Percentiles rank a stretch among this genome's conserved stretches.
phyloP scores from a whole-genome alignment of 2,113 vertebrate species.

The Campylorhamphus procurvoides region DNA sequence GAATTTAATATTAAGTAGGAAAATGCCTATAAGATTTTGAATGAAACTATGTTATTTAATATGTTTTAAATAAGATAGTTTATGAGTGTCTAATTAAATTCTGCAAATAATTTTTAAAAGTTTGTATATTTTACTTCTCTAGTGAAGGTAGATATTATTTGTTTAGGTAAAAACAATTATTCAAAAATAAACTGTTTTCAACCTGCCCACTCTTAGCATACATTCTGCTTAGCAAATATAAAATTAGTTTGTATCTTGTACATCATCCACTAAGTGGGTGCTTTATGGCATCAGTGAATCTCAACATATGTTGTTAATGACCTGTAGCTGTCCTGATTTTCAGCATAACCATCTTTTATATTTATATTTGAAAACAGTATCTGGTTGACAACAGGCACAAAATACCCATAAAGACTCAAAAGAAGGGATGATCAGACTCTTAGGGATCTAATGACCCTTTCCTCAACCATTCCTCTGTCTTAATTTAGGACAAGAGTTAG shows the following conservation, averaged over 20 bases:
- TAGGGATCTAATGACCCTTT: neutral
- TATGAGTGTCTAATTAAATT: neutral
- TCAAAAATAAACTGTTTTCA: neutral
- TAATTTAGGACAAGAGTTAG: neutral
- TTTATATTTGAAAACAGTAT: neutral
- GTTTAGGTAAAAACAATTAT: neutral
- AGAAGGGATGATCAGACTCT: neutral
- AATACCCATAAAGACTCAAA: neutral
- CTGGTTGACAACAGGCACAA: neutral
- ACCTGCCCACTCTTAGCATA: slow-evolving; percentile 19
- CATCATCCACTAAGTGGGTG: neutral
- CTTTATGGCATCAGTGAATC: slow-evolving; percentile 9
- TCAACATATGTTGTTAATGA: slow-evolving; percentile 50
- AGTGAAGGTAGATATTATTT: neutral
- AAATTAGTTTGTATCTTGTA: slow-evolving; percentile 22
- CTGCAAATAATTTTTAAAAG: neutral
- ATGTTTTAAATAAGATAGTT: neutral
- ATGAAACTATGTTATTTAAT: neutral
- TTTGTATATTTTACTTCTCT: neutral
- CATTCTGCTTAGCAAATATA: slow-evolving; percentile 22
- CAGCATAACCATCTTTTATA: neutral
- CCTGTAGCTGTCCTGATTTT: neutral
- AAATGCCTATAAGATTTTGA: neutral
- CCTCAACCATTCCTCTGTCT: neutral
- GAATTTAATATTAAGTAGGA: neutral